Evolutionary conservation across 2,797 vertebrate species (phyloP).

Genomic region (Diplodus sargus): DNA sequence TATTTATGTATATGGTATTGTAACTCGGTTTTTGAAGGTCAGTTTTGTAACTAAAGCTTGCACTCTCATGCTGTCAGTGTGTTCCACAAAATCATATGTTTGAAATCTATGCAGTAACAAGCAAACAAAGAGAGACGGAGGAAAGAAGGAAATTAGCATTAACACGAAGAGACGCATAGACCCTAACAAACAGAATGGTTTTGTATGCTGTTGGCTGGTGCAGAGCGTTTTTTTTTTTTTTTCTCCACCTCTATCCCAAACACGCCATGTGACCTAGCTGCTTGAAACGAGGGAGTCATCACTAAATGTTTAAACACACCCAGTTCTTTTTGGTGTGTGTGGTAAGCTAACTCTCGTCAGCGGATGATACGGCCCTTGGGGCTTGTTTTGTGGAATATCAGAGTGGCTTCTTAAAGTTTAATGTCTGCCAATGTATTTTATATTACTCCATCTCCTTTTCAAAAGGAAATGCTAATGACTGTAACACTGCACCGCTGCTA

Average conservation of each 20-base stretch:
- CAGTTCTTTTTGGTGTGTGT: constrained; percentile 71
- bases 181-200: constrained; percentile 14
- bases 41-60: neutral
- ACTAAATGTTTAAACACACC: constrained; percentile 77
- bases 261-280: constrained; percentile 44
- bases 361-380: constrained; percentile 74
- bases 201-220: constrained; percentile 33
- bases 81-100: neutral
- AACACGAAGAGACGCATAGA: neutral
- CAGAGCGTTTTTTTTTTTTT: constrained; percentile 11
- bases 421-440: constrained; percentile 84
- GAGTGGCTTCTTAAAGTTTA: constrained; percentile 83
- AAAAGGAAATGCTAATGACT: constrained; percentile 86
- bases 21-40: neutral
- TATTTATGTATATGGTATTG: neutral
- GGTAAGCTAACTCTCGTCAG: constrained; percentile 73
- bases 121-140: neutral
- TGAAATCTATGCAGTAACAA: neutral
- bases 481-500: constrained; percentile 55
- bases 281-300: constrained; percentile 73
- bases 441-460: constrained; percentile 83
- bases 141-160: neutral
- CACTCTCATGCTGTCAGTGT: neutral
- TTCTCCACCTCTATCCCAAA: constrained; percentile 24
- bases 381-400: constrained; percentile 83